Conservation (phyloP, 2,113 vertebrate genomes). For the Abramis brama region DNA sequence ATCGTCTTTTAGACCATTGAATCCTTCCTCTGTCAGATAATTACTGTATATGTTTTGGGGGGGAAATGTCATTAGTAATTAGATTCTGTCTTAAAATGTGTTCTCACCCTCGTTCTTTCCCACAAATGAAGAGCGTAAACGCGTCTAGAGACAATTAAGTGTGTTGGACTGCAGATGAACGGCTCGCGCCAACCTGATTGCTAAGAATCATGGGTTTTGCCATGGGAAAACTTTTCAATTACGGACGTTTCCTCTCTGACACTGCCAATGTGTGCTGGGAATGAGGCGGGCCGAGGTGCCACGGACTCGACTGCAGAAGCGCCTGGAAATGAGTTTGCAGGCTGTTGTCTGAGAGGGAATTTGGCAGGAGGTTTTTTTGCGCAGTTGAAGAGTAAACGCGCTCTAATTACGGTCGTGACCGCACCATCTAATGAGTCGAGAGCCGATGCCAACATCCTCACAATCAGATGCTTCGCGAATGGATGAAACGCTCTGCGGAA, state of each 20-base stretch:
- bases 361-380: neutral
- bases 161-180: neutral
- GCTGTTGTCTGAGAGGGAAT: slow-evolving; percentile 6
- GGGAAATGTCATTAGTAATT: neutral
- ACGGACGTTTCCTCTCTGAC: neutral
- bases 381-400: neutral
- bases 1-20: neutral
- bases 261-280: neutral
- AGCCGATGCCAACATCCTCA: neutral
- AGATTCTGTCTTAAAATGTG: neutral
- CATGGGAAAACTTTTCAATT: slow-evolving; percentile 17
- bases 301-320: neutral
- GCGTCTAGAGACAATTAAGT: neutral
- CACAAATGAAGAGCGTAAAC: neutral
- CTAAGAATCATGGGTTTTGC: slow-evolving; percentile 3
- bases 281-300: neutral
- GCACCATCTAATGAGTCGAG: neutral
- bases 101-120: neutral
- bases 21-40: neutral
- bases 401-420: slow-evolving; percentile 9
- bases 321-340: neutral
- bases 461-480: neutral
- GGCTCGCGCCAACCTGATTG: neutral
- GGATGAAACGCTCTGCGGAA: neutral
- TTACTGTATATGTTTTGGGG: neutral